A percentile compares a stretch with the other conserved stretches of the same genome.
Evolutionary conservation across 2,113 vertebrate species (phyloP).

Genomic region (Stigmatopora argus): DNA sequence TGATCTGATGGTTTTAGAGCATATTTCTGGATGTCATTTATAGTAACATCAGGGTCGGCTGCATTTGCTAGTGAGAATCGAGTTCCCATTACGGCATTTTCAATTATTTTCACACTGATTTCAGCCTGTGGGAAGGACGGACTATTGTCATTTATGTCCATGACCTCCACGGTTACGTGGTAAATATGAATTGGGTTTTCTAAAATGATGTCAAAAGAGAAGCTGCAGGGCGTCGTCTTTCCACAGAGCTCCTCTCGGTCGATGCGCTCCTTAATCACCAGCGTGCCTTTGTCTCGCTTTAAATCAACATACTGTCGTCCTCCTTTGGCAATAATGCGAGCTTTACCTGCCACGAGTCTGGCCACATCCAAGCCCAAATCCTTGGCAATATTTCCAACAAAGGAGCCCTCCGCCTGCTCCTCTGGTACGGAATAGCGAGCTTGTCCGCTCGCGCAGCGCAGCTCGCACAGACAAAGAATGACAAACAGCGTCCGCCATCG

Average conservation of each 20-base stretch:
- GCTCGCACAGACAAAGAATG: slow-evolving; percentile 47
- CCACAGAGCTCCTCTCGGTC: slow-evolving; percentile 77
- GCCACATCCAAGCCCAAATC: slow-evolving; percentile 71
- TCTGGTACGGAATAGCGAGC: slow-evolving; percentile 67
- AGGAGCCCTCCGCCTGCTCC: slow-evolving; percentile 70
- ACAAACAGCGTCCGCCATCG: slow-evolving; percentile 37
- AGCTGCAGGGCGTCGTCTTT: slow-evolving; percentile 68
- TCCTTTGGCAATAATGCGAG: slow-evolving; percentile 67
- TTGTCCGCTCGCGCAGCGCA: slow-evolving; percentile 44
- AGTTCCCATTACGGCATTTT: slow-evolving; percentile 30
- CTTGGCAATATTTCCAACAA: slow-evolving; percentile 70
- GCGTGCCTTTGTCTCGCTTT: slow-evolving; percentile 59
- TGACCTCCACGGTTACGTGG: slow-evolving; percentile 60
- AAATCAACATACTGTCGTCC: slow-evolving; percentile 68
- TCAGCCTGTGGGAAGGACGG: slow-evolving; percentile 52
- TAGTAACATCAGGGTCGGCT: slow-evolving; percentile 57
- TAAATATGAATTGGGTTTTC: slow-evolving; percentile 68
- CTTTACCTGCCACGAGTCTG: slow-evolving; percentile 65
- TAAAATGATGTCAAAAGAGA: slow-evolving; percentile 74
- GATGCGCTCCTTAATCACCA: slow-evolving; percentile 72
- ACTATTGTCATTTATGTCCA: slow-evolving; percentile 66
- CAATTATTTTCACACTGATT: slow-evolving; percentile 48
- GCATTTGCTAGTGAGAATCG: slow-evolving; percentile 51
- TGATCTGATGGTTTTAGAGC: slow-evolving; percentile 39
- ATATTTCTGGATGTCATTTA: slow-evolving; percentile 62